Evolutionary conservation across 2,888 invertebrate genomes (phyloP), one percentile per base, ranked within the genome.

Genomic region (Cheilosia vulpina): DNA sequence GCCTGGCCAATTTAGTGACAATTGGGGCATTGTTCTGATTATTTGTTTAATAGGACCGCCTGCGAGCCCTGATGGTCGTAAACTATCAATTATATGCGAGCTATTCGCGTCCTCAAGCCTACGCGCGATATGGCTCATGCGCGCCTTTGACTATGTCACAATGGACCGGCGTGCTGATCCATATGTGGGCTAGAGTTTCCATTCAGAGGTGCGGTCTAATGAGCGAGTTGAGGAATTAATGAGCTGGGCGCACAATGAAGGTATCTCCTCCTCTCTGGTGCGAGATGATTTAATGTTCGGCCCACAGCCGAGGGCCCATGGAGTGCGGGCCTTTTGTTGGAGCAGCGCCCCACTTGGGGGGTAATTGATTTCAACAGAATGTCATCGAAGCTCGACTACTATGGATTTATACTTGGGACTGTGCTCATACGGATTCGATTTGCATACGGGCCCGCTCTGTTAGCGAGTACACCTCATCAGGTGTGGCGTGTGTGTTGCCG

Each of bases 331-430:
- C 62, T 68, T 78, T 72, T 83, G 60, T 66, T 78, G 50, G 68
- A 53, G 78, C 24, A n/a, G 4, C 63, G 73, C 68, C 65, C 60
- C 69, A 65, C 71, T 72, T 21, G 62, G 65, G 52, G 69, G 75
- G 75, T 84, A 84, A 84, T 84, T 80, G 84, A 80, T 84, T 84
- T 84, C 84, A 84, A 80, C 80, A 75, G 60, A 84, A 84, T 80
- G 84, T 84, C 84, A 84, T 80, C 84, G 84, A 84, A 34, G 50
- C 53, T 75, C 71, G 80, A 76, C 80, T 84, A 55, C 45, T 84
- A 71, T 55, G 66, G 41, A 76, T 80, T 73, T 79, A 57, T 78
- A 62, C 55, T 68, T 73, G 72, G 45, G 27, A 52, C 27, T n/a
- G 27, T 34, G 69, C 68, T 4, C 13, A 13, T 13, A 38, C 38